Evolutionary conservation across 1,140 invertebrate genomes (phyloP).

Genomic region (Mercenaria mercenaria): DNA sequence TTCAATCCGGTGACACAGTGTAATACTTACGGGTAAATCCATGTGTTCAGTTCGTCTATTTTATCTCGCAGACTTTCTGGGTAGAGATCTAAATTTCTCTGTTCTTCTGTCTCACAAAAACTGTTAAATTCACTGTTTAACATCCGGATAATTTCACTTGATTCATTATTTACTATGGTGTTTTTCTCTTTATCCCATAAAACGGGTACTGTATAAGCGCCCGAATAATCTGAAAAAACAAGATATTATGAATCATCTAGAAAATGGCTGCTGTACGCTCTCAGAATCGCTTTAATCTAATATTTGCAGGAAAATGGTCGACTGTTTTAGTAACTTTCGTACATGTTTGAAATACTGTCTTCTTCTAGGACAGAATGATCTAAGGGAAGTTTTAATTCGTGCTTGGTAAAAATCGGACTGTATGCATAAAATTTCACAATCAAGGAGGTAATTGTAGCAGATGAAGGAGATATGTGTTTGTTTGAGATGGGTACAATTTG

Average conservation of each 20-base stretch:
- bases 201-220: constrained; percentile 79
- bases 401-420: no score
- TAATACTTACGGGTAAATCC: constrained; percentile 81
- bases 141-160: constrained; percentile 84
- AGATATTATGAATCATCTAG: background rate
- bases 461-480: no score
- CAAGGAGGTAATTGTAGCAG: no score
- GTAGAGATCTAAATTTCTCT: constrained; percentile 81
- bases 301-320: no score
- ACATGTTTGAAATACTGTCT: no score
- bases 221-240: constrained; percentile 74
- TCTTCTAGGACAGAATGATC: no score
- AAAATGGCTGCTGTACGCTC: background rate
- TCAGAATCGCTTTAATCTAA: no score
- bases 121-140: constrained; percentile 83
- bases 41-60: constrained; percentile 82
- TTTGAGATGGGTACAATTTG: no score
- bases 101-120: constrained; percentile 81
- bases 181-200: constrained; percentile 82
- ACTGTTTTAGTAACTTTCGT: no score
- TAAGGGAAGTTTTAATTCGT: no score
- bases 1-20: no score
- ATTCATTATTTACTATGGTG: constrained; percentile 84
- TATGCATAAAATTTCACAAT: no score
- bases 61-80: constrained; percentile 73